A percentile compares a stretch with the other conserved stretches of the same genome.
These are phyloP conservation scores for Pristionchus mayeri DNA, from an alignment of 2,888 invertebrate genomes.

Conservation along the genomic window DNA sequence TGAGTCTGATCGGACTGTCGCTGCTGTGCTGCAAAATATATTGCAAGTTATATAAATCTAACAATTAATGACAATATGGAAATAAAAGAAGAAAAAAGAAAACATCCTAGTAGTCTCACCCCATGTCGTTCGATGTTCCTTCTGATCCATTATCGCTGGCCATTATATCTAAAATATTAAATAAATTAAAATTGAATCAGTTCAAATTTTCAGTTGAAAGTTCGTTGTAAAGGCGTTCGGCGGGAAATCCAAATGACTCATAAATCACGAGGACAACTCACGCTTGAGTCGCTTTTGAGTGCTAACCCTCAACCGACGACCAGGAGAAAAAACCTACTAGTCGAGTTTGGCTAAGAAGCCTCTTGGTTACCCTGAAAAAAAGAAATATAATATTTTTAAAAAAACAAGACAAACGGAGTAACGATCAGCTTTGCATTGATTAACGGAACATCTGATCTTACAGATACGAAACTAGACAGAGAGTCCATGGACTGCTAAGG, in stretches of 20 bases:
- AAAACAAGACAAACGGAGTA: background rate
- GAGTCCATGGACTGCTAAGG: no score
- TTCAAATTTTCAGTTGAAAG: background rate
- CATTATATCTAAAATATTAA: background rate
- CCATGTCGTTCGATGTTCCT: constrained; percentile 12
- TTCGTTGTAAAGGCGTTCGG: constrained; percentile 19
- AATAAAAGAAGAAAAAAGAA: background rate
- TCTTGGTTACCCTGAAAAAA: constrained; percentile 16
- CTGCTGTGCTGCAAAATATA: constrained; percentile 49
- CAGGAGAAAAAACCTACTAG: background rate
- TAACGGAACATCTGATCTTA: background rate
- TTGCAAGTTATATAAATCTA: no score
- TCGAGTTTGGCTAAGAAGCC: background rate
- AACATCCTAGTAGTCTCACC: background rate
- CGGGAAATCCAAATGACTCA: background rate
- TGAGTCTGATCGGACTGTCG: constrained; percentile 51
- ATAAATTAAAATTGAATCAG: background rate
- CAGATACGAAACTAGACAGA: background rate
- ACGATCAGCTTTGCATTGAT: no score
- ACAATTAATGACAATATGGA: background rate
- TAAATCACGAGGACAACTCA: constrained; percentile 20
- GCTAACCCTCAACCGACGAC: background rate
- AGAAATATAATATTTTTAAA: no score
- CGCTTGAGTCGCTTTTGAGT: background rate
- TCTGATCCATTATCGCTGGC: constrained; percentile 41